A percentile compares a stretch with the other conserved stretches of the same genome.
phyloP scores from a whole-genome alignment of 2,797 vertebrate species.

The Enteromius mattozi region DNA sequence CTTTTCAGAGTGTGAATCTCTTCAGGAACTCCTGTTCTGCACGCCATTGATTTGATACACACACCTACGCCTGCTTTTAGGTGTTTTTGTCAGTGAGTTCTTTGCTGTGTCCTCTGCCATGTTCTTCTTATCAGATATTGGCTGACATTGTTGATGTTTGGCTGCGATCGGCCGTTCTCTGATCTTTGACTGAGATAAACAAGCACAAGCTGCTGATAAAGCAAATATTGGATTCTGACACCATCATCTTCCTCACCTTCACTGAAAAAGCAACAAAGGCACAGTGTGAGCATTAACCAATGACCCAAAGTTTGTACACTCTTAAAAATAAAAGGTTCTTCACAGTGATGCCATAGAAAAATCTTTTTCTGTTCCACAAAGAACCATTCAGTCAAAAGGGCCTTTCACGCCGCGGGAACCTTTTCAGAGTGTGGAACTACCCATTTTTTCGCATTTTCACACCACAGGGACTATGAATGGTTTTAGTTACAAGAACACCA shows the following conservation, averaged over 20 bases:
- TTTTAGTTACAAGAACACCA: too few species aligned
- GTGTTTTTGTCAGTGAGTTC: constrained; percentile 1
- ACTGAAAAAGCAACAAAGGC: constrained; percentile 16
- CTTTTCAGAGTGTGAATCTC: constrained; percentile 22
- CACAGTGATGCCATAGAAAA: too few species aligned
- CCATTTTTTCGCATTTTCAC: too few species aligned
- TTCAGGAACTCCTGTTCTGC: constrained; percentile 2
- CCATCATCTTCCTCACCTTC: constrained; percentile 26
- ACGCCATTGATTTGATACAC: neutral
- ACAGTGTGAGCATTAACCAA: constrained; percentile 12
- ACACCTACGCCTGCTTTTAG: neutral
- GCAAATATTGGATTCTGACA: constrained; percentile 32
- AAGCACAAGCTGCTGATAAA: constrained; percentile 43
- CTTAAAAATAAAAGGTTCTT: too few species aligned
- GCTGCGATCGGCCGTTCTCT: constrained; percentile 28
- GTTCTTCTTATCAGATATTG: constrained; percentile 31
- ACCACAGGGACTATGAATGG: too few species aligned
- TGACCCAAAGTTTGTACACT: neutral
- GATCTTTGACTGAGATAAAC: constrained; percentile 42
- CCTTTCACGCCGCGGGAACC: too few species aligned
- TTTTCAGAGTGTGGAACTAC: too few species aligned
- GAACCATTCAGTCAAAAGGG: too few species aligned
- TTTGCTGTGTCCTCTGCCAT: constrained; percentile 37
- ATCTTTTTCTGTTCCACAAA: too few species aligned
- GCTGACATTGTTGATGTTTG: constrained; percentile 45